Base-by-base conservation (phyloP, 2,888 invertebrate genomes). In the Drosophila borealis region DNA sequence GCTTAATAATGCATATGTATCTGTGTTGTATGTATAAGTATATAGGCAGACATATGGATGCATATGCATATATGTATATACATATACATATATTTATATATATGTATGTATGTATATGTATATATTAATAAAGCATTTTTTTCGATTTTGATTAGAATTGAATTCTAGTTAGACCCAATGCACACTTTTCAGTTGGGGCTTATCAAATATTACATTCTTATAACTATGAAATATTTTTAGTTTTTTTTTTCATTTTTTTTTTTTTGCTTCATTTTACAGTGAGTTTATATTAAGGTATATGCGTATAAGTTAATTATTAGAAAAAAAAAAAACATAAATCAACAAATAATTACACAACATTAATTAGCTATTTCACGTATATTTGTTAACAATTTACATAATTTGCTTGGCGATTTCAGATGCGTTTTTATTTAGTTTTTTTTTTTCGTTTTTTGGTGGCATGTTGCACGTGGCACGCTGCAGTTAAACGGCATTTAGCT, bases 361-460 rank as follows among this genome's bases (percentile, higher is more conserved):
- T 72, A 86, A 66, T 83, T 83, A 83, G 78, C 87, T 80, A 83
- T 69, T 87, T 79, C 49, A 67, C 51, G 59, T 66, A 67, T 72
- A 65, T 80, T 65, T 69, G 78, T 83, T 80, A 87, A 86, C 79
- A 84, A 84, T 78, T 81, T 79, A 75, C 60, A 74, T 44, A 37
- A 48, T 66, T 74, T 70, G 54, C 53, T 74, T 78, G 62, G 57
- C 66, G 57, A 54, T 66, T 54, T 19, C 59, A 45, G 17, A 11
- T 45, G 41, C 41, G 19, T 51, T 54, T 42, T 6, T 2, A 14
- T 39, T 51, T 8, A 34, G n/a, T 59, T 44, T 21, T 65, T 19
- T 9, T 46, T 45, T 48, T 42, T 42, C 21, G 5, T 34, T 9
- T 14, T 33, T 19, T 25, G 11, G 19, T 41, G 39, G 29, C 11